Conservation (phyloP, 2,888 invertebrate genomes). For the Zeuzera pyrina region DNA sequence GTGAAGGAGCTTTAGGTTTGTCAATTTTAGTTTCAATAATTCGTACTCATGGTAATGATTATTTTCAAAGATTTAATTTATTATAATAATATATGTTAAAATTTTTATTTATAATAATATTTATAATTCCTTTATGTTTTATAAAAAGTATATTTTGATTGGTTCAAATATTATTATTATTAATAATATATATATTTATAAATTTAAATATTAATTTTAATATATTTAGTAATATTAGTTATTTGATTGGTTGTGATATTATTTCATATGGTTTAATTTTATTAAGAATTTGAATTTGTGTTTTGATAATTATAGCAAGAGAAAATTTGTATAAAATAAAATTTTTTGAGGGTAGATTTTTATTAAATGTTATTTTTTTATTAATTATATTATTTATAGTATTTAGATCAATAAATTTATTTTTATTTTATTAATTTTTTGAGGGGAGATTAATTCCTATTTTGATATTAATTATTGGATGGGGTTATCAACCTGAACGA, state of each 20-base stretch:
- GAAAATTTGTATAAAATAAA: conserved; percentile 51
- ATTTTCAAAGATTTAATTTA: conserved; percentile 72
- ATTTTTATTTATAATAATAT: conserved; percentile 57
- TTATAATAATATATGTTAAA: conserved; percentile 75
- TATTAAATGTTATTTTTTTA: conserved; percentile 65
- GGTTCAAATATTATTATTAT: conserved; percentile 65
- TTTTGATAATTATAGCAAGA: conserved; percentile 73
- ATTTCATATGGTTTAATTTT: conserved; percentile 70
- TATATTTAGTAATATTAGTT: conserved; percentile 48
- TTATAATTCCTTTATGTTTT: conserved; percentile 68
- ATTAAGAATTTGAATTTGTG: conserved; percentile 74
- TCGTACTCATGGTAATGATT: conserved; percentile 77
- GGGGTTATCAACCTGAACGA: conserved; percentile 80
- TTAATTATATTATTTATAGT: conserved; percentile 69
- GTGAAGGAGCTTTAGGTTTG: conserved; percentile 77
- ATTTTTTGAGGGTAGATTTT: conserved; percentile 65
- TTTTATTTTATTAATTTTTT: conserved; percentile 82
- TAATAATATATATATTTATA: conserved; percentile 63
- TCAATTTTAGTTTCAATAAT: conserved; percentile 75
- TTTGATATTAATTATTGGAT: conserved; percentile 77
- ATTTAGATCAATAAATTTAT: conserved; percentile 73
- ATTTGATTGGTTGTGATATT: conserved; percentile 62
- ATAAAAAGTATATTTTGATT: conserved; percentile 64
- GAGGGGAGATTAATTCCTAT: conserved; percentile 78
- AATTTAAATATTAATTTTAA: conserved; percentile 37